Evolutionary conservation across 2,797 vertebrate genomes (phyloP).

Genomic region (Nannoperca australis): DNA sequence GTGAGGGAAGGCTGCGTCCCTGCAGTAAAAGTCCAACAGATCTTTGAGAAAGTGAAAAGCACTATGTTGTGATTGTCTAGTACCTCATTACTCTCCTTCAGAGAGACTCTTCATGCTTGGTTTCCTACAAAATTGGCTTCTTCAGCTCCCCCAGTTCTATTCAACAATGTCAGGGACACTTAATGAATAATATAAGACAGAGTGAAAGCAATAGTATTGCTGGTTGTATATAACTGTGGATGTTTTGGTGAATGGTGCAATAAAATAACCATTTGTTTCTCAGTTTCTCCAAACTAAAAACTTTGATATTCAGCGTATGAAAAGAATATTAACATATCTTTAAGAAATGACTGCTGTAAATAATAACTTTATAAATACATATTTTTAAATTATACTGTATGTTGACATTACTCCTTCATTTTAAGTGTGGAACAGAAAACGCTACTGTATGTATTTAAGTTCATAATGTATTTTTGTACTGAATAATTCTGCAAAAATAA

Average conservation of each 20-base stretch:
- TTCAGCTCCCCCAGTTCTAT: not conserved
- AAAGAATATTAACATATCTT: not conserved
- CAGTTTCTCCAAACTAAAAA: not conserved
- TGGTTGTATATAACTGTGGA: not conserved
- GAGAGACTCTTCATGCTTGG: not conserved
- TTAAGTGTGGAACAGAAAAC: not conserved
- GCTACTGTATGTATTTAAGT: slow-evolving; percentile 9
- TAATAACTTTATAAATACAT: slow-evolving; percentile 17
- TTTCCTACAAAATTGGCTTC: not conserved
- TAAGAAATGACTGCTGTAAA: not conserved
- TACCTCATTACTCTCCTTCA: not conserved
- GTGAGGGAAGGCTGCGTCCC: slow-evolving; percentile 91
- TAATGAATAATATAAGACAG: not conserved
- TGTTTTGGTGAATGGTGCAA: slow-evolving; percentile 12
- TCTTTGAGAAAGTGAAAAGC: slow-evolving; percentile 89
- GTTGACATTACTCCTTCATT: not conserved
- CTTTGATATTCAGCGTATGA: not conserved
- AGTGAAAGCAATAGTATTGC: not conserved
- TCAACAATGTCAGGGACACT: not conserved
- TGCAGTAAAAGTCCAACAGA: slow-evolving; percentile 85
- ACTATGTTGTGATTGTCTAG: slow-evolving; percentile 67
- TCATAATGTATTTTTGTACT: not conserved
- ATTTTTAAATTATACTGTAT: slow-evolving; percentile 15
- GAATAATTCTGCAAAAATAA: slow-evolving; percentile 36
- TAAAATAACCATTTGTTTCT: not conserved